Evolutionary conservation across 1,140 invertebrate species (phyloP), one percentile per base, ranked within the genome.

Genomic region (Sitophilus oryzae): DNA sequence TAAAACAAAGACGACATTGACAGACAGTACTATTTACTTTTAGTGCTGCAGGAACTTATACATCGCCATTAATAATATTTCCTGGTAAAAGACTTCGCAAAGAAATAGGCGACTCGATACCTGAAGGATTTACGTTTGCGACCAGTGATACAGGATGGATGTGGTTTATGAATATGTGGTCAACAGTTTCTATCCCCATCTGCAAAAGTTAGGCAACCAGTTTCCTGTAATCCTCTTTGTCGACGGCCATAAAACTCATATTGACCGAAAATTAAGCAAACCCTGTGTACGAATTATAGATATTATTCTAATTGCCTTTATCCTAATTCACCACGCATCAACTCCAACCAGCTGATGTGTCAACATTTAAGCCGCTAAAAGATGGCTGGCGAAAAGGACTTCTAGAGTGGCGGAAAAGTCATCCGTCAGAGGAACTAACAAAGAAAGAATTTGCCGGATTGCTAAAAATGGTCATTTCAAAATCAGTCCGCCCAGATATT

Each of bases 211-310:
- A 34, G 30, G 30, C 30, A 34, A 61, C 55, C 16, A 40, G 45
- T 63, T 63, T 36, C 72, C 70, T 21, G 61, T 70, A 10, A 65
- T 73, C n/a, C 35, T 72, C n/a, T 73, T 73, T 48, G 52, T 74
- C 8, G 67, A 73, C 62, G 71, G 71, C 1, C 69, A 74, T 42
- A 66, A 63, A 30, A 66, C 66, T 3, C 69, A 73, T 44, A 15
- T 71, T 2, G 66, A 62, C 0, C 51, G 34, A 11, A 25, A 56
- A 35, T 46, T 62, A 11, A 62, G 62, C 54, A 23, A 67, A n/a
- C n/a, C 35, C 59, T 73, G 4, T 72, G 70, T 61, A 19, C 40
- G 11, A 43, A 64, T 18, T 52, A 69, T 53, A 4, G 54, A 6
- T n/a, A 71, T 73, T 34, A 52, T 66, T 48, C 56, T 72, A 5